phyloP scores from a whole-genome alignment of 2,113 vertebrate genomes.

The Hippotragus niger region DNA sequence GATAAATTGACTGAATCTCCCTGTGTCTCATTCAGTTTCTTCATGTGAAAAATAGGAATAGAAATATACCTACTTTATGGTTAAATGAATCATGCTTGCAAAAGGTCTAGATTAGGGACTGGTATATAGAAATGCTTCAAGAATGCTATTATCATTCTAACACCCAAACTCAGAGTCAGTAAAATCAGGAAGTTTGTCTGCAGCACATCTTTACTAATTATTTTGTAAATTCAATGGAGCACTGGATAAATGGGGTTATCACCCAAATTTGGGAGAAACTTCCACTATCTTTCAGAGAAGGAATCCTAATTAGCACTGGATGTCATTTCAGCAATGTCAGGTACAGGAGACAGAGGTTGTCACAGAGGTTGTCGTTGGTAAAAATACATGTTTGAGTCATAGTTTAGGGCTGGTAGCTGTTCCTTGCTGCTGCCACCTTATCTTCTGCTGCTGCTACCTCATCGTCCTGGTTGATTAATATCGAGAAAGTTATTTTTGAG shows the following conservation, averaged over 20 bases:
- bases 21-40: not conserved
- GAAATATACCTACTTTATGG: not conserved
- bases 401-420: not conserved
- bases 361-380: not conserved
- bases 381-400: not conserved
- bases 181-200: not conserved
- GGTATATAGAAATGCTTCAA: not conserved
- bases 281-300: not conserved
- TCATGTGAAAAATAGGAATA: not conserved
- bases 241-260: not conserved
- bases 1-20: not conserved
- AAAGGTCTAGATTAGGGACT: not conserved
- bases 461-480: not conserved
- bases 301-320: fast-evolving
- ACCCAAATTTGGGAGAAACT: not conserved
- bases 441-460: not conserved
- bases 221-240: not conserved
- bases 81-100: not conserved
- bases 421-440: not conserved
- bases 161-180: not conserved
- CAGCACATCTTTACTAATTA: not conserved
- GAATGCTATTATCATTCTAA: not conserved
- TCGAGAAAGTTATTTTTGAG: not conserved
- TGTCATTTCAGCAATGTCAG: not conserved
- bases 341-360: not conserved